These are phyloP conservation scores for Zoanthus solanderi DNA, from an alignment of 92 coral and sea anemone species.

Conservation along the genomic window DNA sequence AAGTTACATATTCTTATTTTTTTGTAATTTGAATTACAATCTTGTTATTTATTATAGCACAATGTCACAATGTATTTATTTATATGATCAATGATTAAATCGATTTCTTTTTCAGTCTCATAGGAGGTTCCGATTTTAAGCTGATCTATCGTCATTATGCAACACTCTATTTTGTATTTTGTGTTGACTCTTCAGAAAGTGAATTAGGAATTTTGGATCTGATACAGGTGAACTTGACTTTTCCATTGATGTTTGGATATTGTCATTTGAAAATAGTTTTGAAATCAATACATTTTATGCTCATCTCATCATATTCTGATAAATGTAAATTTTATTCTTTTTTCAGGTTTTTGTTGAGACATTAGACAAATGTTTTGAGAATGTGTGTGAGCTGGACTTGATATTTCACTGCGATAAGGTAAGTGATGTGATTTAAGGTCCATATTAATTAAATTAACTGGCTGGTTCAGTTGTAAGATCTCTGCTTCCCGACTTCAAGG, in stretches of 20 bases:
- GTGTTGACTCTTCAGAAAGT: slow-evolving; percentile 99
- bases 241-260: neutral
- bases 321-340: neutral
- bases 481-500: too few relatives aligned
- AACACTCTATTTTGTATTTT: slow-evolving; percentile 96
- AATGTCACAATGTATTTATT: too few relatives aligned
- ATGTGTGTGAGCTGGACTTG: slow-evolving; percentile 97
- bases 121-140: slow-evolving; percentile 97
- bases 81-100: too few relatives aligned
- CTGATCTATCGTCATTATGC: slow-evolving; percentile 98
- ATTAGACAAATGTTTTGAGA: slow-evolving; percentile 96
- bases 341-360: slow-evolving; percentile 97
- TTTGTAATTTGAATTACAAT: too few relatives aligned
- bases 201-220: slow-evolving; percentile 98
- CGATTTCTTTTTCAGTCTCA: slow-evolving; percentile 69
- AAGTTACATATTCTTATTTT: too few relatives aligned
- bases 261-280: too few relatives aligned
- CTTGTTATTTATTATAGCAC: too few relatives aligned
- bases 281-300: too few relatives aligned
- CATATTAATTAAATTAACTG: too few relatives aligned
- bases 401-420: slow-evolving; percentile 99
- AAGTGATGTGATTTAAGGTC: neutral
- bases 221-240: slow-evolving; percentile 76
- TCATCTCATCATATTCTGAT: too few relatives aligned
- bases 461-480: too few relatives aligned